phyloP scores from a whole-genome alignment of 2,888 invertebrate genomes.

The Caenorhabditis imperialis region DNA sequence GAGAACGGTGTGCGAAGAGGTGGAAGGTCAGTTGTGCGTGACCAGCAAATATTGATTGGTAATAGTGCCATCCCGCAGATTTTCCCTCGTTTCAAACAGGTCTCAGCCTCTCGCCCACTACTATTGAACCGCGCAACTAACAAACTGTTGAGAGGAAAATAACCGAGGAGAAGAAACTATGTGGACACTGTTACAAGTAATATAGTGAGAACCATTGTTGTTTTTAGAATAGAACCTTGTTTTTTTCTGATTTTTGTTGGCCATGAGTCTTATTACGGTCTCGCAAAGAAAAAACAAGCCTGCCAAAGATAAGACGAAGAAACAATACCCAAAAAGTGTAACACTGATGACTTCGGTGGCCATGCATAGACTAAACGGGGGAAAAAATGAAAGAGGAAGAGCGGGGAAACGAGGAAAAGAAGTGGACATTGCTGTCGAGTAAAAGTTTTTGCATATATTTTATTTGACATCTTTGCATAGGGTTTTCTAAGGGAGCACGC shows the following conservation, averaged over 20 bases:
- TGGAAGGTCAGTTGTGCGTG: background rate
- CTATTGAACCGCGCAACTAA: background rate
- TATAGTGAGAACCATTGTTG: too few species aligned
- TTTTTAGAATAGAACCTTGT: too few species aligned
- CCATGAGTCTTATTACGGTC: too few species aligned
- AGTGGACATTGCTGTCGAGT: constrained; percentile 16
- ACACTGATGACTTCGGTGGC: too few species aligned
- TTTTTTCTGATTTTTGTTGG: too few species aligned
- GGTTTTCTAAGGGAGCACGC: constrained; percentile 36
- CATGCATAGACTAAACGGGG: background rate
- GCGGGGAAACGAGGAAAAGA: constrained; percentile 7
- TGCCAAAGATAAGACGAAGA: too few species aligned
- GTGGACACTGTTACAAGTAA: background rate
- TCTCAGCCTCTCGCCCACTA: too few species aligned
- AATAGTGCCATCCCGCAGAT: background rate
- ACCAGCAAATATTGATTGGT: constrained; percentile 7
- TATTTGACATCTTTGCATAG: constrained; percentile 42
- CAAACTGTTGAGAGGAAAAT: constrained; percentile 1
- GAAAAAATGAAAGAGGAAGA: background rate
- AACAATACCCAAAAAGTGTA: too few species aligned
- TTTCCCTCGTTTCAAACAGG: constrained; percentile 1
- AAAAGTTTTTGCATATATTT: constrained; percentile 36
- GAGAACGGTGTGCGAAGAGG: constrained; percentile 1
- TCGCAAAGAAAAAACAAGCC: too few species aligned
- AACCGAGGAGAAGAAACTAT: background rate